Evolutionary conservation across 2,888 invertebrate species (phyloP), one percentile per base, ranked within the genome.

Genomic region (Cryptocephalus moraei): DNA sequence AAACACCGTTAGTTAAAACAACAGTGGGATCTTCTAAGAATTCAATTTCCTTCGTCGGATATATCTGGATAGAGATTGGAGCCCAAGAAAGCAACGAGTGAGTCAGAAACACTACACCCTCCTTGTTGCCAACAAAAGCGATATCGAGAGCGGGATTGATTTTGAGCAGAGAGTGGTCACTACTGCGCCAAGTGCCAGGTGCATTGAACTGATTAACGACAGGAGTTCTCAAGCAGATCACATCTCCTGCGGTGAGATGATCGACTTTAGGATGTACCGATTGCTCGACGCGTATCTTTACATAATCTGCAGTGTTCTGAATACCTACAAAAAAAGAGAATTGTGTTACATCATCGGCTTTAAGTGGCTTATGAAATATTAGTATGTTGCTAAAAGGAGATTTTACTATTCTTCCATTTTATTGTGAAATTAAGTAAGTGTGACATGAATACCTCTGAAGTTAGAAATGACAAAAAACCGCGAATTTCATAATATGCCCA

Each of bases 211-310:
- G 51, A 8, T 59, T 55, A 1, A 70, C 61, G n/a, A 79, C 62
- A 0, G 76, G 74, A 41, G 73, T 71, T 52, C 64, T 65, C 56
- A 76, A 72, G 56, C 79, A 80, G 43, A 79, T 58, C 9, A 78
- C 67, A 55, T 77, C 76, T 6, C 79, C 79, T 42, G 74, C 67
- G 8, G 71, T 71, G 41, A 78, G 48, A 43, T 63, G 56, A n/a
- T 66, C 65, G 46, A 66, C 53, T 32, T 53, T 39, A 2, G 73
- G 74, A 46, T 61, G 61, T 11, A 73, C 66, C 9, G 68, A 62
- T 55, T 71, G 68, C 41, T 65, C 66, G 2, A 69, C 66, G 43
- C 66, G 62, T 8, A 74, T 50, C 51, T 70, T 69, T 3, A 73
- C 50, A 52, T 70, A 73, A 58, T 72, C 73, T 4, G 65, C 65